Evolutionary conservation across 2,113 vertebrate genomes (phyloP).

Genomic region (Hydropotes inermis): DNA sequence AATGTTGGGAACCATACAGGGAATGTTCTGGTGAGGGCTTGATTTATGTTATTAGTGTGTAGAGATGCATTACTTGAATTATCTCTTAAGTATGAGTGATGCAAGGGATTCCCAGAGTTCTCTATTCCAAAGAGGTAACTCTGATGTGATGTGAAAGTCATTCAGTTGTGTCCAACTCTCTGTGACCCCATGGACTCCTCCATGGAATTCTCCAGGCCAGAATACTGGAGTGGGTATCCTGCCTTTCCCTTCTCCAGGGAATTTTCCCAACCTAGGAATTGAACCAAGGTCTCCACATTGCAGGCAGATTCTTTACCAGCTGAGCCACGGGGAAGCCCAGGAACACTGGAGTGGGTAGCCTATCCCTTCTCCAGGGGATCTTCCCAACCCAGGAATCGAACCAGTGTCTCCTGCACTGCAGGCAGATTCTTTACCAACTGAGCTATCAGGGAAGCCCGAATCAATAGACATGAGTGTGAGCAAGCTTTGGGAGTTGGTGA

Average conservation of each 20-base stretch:
- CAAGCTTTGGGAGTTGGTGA: neutral
- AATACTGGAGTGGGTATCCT: neutral
- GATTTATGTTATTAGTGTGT: neutral
- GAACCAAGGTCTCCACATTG: neutral
- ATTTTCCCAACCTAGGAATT: neutral
- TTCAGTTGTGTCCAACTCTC: accelerated
- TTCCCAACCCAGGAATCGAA: neutral
- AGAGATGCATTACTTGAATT: neutral
- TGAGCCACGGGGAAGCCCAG: neutral
- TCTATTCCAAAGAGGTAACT: neutral
- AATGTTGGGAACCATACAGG: neutral
- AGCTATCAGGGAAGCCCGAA: accelerated
- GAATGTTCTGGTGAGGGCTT: neutral
- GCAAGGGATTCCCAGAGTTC: neutral
- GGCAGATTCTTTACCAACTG: neutral
- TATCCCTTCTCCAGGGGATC: neutral
- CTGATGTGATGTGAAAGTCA: neutral
- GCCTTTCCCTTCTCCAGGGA: neutral
- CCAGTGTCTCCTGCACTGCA: accelerated
- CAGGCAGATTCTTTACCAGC: neutral
- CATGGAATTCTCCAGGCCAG: neutral
- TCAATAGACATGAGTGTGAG: neutral
- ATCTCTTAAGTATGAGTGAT: neutral
- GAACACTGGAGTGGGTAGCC: neutral
- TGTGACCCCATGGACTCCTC: neutral